Conservation (phyloP, 2,888 invertebrate species). For the Rosalia funebris region DNA sequence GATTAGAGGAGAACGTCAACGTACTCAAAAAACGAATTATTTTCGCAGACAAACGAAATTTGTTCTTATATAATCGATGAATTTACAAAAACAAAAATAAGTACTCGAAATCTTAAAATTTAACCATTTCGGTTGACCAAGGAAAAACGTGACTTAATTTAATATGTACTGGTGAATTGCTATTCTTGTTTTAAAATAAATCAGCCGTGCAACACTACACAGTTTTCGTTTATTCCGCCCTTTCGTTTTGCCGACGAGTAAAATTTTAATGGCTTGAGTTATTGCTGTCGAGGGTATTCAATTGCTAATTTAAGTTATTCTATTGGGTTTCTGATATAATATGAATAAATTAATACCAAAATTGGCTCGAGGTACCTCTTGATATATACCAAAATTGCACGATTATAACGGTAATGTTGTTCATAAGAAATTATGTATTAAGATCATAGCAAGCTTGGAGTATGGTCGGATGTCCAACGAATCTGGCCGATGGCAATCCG, state of each 20-base stretch:
- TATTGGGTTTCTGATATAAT: neutral
- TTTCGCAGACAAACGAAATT: neutral
- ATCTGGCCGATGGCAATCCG: too few relatives aligned
- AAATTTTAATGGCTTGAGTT: neutral
- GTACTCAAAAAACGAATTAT: too few relatives aligned
- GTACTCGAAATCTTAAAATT: constrained; percentile 3
- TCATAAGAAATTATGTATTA: too few relatives aligned
- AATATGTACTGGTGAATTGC: neutral
- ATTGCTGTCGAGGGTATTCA: neutral
- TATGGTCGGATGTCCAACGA: too few relatives aligned
- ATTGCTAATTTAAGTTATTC: neutral
- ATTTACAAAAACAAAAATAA: neutral
- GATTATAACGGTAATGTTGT: too few relatives aligned
- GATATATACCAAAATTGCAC: too few relatives aligned
- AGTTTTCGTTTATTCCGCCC: neutral
- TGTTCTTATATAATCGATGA: constrained; percentile 1
- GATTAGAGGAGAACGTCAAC: too few relatives aligned
- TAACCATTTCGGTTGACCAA: constrained; percentile 5
- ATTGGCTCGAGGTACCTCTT: too few relatives aligned
- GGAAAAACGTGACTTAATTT: constrained; percentile 16
- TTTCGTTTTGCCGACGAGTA: neutral
- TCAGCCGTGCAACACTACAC: neutral
- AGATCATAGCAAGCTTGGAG: too few relatives aligned
- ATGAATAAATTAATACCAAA: too few relatives aligned
- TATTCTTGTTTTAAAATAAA: neutral